Conservation (phyloP, 2,888 invertebrate species). For the Pristionchus maxplancki region DNA sequence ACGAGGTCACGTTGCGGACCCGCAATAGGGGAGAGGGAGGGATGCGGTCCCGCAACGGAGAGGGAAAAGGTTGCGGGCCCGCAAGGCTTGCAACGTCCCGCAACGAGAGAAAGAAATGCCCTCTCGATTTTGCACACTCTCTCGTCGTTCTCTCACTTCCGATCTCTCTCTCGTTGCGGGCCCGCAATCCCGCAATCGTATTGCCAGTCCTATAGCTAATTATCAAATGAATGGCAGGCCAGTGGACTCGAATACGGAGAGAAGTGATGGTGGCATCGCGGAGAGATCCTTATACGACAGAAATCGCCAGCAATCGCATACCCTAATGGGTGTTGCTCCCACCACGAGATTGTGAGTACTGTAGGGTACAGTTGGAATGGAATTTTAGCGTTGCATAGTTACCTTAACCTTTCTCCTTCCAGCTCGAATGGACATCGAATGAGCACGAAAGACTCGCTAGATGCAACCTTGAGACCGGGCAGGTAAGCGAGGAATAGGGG, state of each 20-base stretch:
- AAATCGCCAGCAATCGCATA: background rate
- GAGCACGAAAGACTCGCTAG: constrained; percentile 25
- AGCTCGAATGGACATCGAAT: background rate
- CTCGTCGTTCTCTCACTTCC: too few species aligned
- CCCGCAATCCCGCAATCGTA: too few species aligned
- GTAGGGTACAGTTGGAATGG: background rate
- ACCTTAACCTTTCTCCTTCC: background rate
- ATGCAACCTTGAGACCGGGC: background rate
- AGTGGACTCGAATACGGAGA: background rate
- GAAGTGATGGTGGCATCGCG: background rate
- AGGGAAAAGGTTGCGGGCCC: too few species aligned
- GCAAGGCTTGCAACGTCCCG: too few species aligned
- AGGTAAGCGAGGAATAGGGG: background rate
- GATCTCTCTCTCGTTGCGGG: too few species aligned
- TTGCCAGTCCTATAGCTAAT: too few species aligned
- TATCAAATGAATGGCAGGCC: background rate
- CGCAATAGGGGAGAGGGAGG: too few species aligned
- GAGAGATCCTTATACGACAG: constrained; percentile 4
- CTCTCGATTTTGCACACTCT: too few species aligned
- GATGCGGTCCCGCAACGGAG: too few species aligned
- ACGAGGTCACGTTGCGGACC: too few species aligned
- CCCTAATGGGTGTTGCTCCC: background rate
- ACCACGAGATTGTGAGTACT: background rate
- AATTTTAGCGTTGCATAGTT: background rate
- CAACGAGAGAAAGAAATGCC: too few species aligned